Base-by-base conservation (phyloP, 2,797 vertebrate genomes). In the Sardinella longiceps region DNA sequence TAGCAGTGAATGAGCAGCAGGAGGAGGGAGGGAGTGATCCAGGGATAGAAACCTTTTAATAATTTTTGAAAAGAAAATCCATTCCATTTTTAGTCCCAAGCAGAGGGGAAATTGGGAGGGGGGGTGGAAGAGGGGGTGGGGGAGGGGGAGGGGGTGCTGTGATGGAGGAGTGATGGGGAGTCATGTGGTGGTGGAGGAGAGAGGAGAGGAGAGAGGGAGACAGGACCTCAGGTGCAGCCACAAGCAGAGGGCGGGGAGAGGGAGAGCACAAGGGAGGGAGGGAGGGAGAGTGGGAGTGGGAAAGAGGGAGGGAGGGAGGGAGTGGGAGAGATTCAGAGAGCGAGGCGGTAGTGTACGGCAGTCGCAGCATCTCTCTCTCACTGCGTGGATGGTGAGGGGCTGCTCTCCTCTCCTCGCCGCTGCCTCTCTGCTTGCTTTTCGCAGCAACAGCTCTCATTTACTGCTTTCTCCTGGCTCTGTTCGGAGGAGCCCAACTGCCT, bases 201-300 rank as follows among this genome's bases (percentile, higher is more conserved):
- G 86, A 86, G 85, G 88, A 85, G 86, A 86, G 86, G 85, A 84
- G 86, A 86, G 85, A 80, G 84, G 58, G 77, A 90, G 90, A 39
- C 70, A 91, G 89, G 90, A 93, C 91, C 95, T 97, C 97, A 97
- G 97, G 97, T 97, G 96, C 95, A 92, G 91, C 93, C 94, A 89
- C 74, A 89, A 94, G 91, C 89, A 89, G 89, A 93, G 91, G 92
- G 93, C 90, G 88, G 86, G 83, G 86, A 86, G 74, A 89, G 88
- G 88, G 89, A 66, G 84, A 86, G 83, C 85, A 83, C 87, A 88
- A 51, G 80, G 88, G 87, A 23, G 88, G 50, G 81, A 30, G 80
- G 20, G 53, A 6, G 87, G 63, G 86, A 45, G 77, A 7, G 70
- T 82, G 90, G 86, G 88, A 18, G 80, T 48, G 56, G 30, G 51